Percentiles rank a stretch among this genome's conserved stretches.
phyloP scores from a whole-genome alignment of 1,140 invertebrate species.

The Lordiphosa clarofinis region DNA sequence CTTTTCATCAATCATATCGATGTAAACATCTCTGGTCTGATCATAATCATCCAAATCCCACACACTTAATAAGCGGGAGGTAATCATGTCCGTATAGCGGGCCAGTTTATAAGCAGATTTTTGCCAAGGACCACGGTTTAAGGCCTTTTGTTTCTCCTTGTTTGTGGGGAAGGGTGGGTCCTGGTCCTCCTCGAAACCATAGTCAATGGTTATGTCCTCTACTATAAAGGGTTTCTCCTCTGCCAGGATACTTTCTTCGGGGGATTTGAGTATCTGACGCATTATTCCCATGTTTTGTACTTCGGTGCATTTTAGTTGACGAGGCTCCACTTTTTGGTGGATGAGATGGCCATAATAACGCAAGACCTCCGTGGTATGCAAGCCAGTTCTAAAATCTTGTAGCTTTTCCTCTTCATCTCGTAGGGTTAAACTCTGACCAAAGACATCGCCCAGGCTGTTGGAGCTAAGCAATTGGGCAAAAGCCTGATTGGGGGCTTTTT shows the following conservation, averaged over 20 bases:
- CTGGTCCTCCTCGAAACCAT: conserved; percentile 32
- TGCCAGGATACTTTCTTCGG: neutral
- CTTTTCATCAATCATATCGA: conserved; percentile 49
- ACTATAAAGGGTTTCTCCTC: conserved; percentile 37
- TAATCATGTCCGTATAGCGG: conserved; percentile 36
- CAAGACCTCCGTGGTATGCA: conserved; percentile 36
- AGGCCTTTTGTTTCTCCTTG: conserved; percentile 22
- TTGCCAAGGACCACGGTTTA: conserved; percentile 55
- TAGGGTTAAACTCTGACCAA: conserved; percentile 33
- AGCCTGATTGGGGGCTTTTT: conserved; percentile 22
- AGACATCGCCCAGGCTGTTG: conserved; percentile 49
- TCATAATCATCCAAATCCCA: conserved; percentile 66
- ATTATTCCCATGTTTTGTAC: conserved; percentile 28
- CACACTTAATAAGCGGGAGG: conserved; percentile 27
- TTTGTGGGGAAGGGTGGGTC: neutral
- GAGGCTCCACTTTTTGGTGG: neutral
- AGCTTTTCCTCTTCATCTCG: conserved; percentile 27
- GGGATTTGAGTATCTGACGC: conserved; percentile 32
- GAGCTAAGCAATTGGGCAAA: conserved; percentile 51
- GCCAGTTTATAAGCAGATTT: conserved; percentile 45
- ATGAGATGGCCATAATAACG: conserved; percentile 30
- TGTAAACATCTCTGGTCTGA: conserved; percentile 33
- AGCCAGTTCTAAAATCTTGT: conserved; percentile 33
- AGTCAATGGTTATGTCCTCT: conserved; percentile 45
- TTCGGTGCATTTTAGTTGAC: conserved; percentile 26